phyloP scores from a whole-genome alignment of 2,888 invertebrate genomes.

The Tipula helvola region DNA sequence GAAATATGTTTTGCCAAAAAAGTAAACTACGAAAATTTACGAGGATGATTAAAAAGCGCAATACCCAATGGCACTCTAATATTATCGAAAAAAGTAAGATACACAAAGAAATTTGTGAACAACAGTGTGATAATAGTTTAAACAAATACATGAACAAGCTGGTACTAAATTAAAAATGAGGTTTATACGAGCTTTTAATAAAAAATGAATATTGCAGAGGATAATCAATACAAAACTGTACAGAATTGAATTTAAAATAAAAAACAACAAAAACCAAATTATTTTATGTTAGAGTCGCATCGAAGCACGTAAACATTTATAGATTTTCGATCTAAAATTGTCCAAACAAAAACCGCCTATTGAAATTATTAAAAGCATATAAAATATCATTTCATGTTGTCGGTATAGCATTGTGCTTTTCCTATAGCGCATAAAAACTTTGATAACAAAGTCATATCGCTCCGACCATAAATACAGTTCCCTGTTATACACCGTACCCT shows the following conservation, averaged over 20 bases:
- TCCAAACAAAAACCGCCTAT: neutral
- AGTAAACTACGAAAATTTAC: too few relatives aligned
- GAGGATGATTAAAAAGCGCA: too few relatives aligned
- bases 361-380: neutral
- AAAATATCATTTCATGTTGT: neutral
- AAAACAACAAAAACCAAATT: neutral
- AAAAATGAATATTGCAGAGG: too few relatives aligned
- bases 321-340: neutral
- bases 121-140: too few relatives aligned
- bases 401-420: neutral
- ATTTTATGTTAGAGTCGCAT: neutral
- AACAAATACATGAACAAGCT: too few relatives aligned
- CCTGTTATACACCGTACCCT: neutral
- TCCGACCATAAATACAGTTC: neutral
- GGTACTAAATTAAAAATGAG: too few relatives aligned
- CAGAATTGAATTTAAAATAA: neutral
- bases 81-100: too few relatives aligned
- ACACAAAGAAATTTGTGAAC: too few relatives aligned
- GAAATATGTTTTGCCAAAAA: too few relatives aligned
- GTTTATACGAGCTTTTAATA: too few relatives aligned
- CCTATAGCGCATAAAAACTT: neutral
- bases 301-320: neutral
- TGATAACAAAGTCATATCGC: neutral
- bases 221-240: neutral
- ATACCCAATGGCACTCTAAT: too few relatives aligned